Percentiles rank a stretch among this genome's conserved stretches.
These are phyloP conservation scores for Brachylomia viminalis DNA, from an alignment of 2,888 invertebrate species.

Conservation along the genomic window DNA sequence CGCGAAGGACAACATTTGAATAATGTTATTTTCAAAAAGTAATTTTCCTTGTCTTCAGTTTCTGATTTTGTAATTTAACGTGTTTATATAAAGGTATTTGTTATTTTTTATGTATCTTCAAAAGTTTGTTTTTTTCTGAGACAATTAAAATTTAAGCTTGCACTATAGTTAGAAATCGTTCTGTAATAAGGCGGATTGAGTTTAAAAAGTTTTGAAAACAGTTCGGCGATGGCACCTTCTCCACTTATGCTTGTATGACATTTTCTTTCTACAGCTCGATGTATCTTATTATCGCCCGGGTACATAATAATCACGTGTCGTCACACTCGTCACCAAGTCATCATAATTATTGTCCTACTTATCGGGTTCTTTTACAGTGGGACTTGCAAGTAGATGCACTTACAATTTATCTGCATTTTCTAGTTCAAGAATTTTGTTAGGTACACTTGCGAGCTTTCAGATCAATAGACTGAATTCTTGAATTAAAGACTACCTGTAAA, in stretches of 20 bases:
- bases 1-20: too few relatives aligned
- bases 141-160: too few relatives aligned
- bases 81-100: too few relatives aligned
- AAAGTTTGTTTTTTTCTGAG: too few relatives aligned
- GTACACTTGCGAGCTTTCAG: background rate
- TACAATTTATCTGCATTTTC: too few relatives aligned
- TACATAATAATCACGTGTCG: slow-evolving; percentile 4
- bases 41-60: too few relatives aligned
- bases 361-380: background rate
- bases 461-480: background rate
- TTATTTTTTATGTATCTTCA: too few relatives aligned
- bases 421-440: background rate
- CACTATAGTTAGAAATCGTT: background rate
- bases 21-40: too few relatives aligned
- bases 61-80: too few relatives aligned
- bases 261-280: slow-evolving; percentile 2
- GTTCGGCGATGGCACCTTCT: background rate
- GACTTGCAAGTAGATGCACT: background rate
- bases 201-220: background rate
- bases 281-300: slow-evolving; percentile 8
- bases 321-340: slow-evolving; percentile 7
- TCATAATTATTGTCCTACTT: slow-evolving; percentile 2
- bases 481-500: background rate
- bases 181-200: background rate
- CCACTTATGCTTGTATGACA: background rate